phyloP scores from a whole-genome alignment of 2,888 invertebrate species.

The Ischnus inquisitorius region DNA sequence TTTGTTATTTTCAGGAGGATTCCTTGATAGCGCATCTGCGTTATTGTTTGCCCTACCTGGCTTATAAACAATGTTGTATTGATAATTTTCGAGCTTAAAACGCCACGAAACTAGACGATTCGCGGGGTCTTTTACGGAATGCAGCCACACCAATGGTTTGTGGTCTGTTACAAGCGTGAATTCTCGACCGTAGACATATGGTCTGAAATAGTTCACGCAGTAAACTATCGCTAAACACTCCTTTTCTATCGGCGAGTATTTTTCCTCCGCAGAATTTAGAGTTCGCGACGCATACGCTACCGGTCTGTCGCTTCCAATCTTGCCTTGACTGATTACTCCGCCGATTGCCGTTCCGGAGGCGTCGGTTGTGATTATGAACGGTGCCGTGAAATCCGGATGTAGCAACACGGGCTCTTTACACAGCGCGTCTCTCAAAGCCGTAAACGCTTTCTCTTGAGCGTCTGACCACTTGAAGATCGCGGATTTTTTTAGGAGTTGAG shows the following conservation, averaged over 20 bases:
- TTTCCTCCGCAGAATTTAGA: slow-evolving; percentile 72
- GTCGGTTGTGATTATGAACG: slow-evolving; percentile 78
- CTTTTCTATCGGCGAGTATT: slow-evolving; percentile 80
- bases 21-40: slow-evolving; percentile 75
- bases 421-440: slow-evolving; percentile 37
- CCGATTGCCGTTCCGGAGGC: slow-evolving; percentile 77
- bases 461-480: slow-evolving; percentile 57
- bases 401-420: slow-evolving; percentile 81
- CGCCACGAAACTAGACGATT: slow-evolving; percentile 75
- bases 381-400: slow-evolving; percentile 80
- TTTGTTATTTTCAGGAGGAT: slow-evolving; percentile 38
- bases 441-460: slow-evolving; percentile 47
- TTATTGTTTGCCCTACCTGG: slow-evolving; percentile 75
- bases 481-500: slow-evolving; percentile 49
- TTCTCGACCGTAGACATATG: slow-evolving; percentile 53
- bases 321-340: slow-evolving; percentile 76
- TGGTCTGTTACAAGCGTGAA: slow-evolving; percentile 57
- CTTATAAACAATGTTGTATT: slow-evolving; percentile 77
- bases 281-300: slow-evolving; percentile 79
- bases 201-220: slow-evolving; percentile 46
- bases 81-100: slow-evolving; percentile 75
- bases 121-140: slow-evolving; percentile 73
- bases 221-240: slow-evolving; percentile 70
- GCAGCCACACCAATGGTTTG: slow-evolving; percentile 51
- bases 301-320: slow-evolving; percentile 74